Evolutionary conservation across 2,888 invertebrate species (phyloP), one percentile per base, ranked within the genome.

Genomic region (Tineola bisselliella): DNA sequence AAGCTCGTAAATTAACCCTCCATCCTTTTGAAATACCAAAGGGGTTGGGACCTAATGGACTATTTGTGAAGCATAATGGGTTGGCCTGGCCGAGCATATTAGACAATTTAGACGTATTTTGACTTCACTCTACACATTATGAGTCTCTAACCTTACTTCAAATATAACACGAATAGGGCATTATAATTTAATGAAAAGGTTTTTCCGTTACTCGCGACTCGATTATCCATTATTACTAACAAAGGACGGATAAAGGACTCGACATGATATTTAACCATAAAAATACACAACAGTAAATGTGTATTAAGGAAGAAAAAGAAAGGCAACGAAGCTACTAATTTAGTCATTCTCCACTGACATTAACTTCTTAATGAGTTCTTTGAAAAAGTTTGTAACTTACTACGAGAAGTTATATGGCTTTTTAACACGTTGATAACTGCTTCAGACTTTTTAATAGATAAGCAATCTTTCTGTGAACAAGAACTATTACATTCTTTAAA

Each of bases 1-100:
- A 79, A 83, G 84, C 82, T 83, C 82, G 75, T 86, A 87, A 86
- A 84, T 84, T 87, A 84, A 84, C 84, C 86, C 84, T 81, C 80
- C 84, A 81, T 83, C 84, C 86, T 84, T 84, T 83, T 81, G 82
- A 81, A 84, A 84, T 83, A 81, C 86, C 82, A 76, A 83, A 84
- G 83, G 84, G 84, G 83, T 82, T 81, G 83, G 81, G 81, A 78
- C 79, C 77, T 83, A 87, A 87, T 83, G 84, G 86, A 81, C 86
- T 87, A 86, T 87, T 86, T 87, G 84, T 79, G 82, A 81, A 77
- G 77, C 79, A 79, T 80, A 87, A 86, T 84, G 83, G 84, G 74
- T 75, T 76, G 77, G 75, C 73, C 77, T 77, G 79, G 76, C 79
- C 77, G 77, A 77, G 76, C 75, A 77, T 81, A 80, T 78, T 81